Conservation (phyloP, 2,113 vertebrate species). For the Phaethon lepturus region DNA sequence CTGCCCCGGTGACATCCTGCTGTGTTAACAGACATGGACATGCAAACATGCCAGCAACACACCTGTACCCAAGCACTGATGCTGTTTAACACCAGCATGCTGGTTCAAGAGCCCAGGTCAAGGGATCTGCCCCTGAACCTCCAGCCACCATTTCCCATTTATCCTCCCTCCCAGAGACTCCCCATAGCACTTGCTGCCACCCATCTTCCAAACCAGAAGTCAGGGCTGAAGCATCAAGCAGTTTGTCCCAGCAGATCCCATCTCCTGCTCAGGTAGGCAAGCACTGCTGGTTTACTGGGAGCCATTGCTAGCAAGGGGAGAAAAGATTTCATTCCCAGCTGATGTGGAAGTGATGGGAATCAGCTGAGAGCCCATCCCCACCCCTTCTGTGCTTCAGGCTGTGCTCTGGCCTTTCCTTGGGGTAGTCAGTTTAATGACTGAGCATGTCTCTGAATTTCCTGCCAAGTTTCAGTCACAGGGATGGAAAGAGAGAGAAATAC, state of each 20-base stretch:
- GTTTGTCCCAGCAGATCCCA: background rate
- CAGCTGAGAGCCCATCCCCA: background rate
- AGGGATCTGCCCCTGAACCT: background rate
- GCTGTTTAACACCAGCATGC: rapidly evolving
- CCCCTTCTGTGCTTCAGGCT: background rate
- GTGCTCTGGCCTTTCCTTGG: background rate
- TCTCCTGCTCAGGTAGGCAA: rapidly evolving
- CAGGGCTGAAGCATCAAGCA: background rate
- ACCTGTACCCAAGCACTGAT: background rate
- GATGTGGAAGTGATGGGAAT: background rate
- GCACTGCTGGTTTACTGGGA: rapidly evolving
- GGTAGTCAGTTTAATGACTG: background rate
- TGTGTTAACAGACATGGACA: background rate
- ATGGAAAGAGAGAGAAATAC: background rate
- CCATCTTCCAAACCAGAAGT: background rate
- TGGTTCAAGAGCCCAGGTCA: background rate
- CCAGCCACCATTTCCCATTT: rapidly evolving
- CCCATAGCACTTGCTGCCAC: background rate
- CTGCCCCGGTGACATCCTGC: background rate
- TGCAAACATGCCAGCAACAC: background rate
- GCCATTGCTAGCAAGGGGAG: background rate
- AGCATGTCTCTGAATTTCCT: background rate
- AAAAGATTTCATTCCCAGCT: background rate
- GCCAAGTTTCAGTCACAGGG: slow-evolving; percentile 42
- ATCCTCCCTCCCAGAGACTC: background rate